Conservation (phyloP, 2,113 vertebrate species). For the Nannobrachium achirus region DNA sequence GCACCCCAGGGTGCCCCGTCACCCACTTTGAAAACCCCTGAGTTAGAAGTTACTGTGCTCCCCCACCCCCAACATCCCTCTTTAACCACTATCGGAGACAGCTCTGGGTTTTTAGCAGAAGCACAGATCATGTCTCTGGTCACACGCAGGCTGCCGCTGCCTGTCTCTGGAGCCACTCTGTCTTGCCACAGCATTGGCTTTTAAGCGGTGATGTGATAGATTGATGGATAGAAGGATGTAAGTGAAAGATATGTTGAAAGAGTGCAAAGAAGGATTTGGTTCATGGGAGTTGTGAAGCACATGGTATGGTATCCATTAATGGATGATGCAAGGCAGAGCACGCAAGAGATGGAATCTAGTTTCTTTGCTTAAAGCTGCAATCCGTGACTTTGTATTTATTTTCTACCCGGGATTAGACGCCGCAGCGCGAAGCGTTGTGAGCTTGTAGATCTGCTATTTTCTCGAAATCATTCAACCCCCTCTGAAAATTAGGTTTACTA, state of each 20-base stretch:
- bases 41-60: too few relatives aligned
- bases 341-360: not conserved
- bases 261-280: not conserved
- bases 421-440: too few relatives aligned
- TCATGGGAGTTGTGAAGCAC: not conserved
- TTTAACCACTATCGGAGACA: conserved; percentile 35
- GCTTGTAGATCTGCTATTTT: not conserved
- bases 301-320: too few relatives aligned
- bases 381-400: too few relatives aligned
- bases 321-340: not conserved
- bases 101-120: conserved; percentile 32
- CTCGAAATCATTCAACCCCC: too few relatives aligned
- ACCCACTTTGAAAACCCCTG: too few relatives aligned
- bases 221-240: conserved; percentile 7
- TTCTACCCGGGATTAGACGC: too few relatives aligned
- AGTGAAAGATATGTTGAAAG: not conserved
- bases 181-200: not conserved
- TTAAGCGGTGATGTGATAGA: conserved; percentile 2
- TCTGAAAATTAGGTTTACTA: too few relatives aligned
- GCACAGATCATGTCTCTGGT: conserved; percentile 46
- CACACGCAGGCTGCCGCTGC: conserved; percentile 12
- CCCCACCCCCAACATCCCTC: conserved; percentile 42
- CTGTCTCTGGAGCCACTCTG: not conserved
- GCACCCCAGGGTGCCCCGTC: too few relatives aligned
- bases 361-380: too few relatives aligned